Base-by-base conservation (phyloP, 2,113 vertebrate species). In the Catharus bicknelli region DNA sequence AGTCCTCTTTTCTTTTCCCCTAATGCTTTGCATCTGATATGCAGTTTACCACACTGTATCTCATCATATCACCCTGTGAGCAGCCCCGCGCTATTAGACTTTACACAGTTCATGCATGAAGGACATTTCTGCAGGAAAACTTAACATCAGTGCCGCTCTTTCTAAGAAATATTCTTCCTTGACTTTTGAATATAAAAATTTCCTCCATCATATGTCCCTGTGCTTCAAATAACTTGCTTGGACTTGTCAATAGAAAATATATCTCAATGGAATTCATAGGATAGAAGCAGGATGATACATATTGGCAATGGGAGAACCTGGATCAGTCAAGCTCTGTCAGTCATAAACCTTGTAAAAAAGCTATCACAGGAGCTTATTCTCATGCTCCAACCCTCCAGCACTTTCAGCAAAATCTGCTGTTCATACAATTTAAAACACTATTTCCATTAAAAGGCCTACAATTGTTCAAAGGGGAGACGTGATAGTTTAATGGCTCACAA, bases 61-160 rank as follows among this genome's bases (percentile, higher is more conserved):
- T 17, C 2, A 4, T 15, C 1, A 0, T 34, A 38, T 29, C 48
- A 29, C 16, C 16, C n/a, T 40, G 3, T 5, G 7, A 50, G 16
- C 16, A 78, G 59, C 12, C 13, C n/a, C 75, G 22, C 7, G 9
- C 19, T 38, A 36, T 50, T 61, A 45, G 7, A 67, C 29, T 76
- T 83, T 36, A 67, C 47, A 48, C 4, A 45, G 40, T 14, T 16
- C 29, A 61, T 11, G 13, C 9, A n/a, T 27, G 25, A 36, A 2
- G 43, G n/a, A 45, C 13, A 42, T 40, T 48, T 54, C 38, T 57
- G 22, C 36, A 63, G 19, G 29, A 14, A 19, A 72, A 40, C 54
- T 81, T 47, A 83, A 45, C 21, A 79, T 15, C 36, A 61, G 13
- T 7, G 23, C 58, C 21, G 36, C 10, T 58, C 0, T 1, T 55